These are phyloP conservation scores for Dromiciops gliroides DNA, from an alignment of 2,113 vertebrate genomes.

Conservation along the genomic window DNA sequence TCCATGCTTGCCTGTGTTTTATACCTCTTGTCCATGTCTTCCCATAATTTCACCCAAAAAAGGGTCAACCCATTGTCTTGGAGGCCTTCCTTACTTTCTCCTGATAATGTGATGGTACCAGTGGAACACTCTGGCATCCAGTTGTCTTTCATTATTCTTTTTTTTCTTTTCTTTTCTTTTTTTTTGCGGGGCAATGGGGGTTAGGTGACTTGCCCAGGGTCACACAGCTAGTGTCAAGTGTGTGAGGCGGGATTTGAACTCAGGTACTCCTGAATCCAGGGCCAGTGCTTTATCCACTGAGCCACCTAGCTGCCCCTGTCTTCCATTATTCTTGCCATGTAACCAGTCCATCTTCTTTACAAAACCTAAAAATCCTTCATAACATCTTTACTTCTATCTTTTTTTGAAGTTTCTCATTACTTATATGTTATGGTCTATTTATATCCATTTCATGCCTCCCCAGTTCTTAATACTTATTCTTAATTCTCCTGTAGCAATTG, in stretches of 20 bases:
- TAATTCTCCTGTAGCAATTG: neutral
- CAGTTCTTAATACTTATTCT: neutral
- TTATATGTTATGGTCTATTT: neutral
- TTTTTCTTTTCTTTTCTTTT: no score
- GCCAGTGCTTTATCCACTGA: no score
- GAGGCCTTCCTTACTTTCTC: no score
- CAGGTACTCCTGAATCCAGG: no score
- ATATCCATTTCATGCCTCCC: neutral
- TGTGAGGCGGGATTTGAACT: no score
- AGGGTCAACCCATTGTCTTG: neutral
- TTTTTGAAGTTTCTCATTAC: neutral
- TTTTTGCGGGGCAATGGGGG: no score
- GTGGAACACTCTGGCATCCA: neutral
- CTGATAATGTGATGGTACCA: neutral
- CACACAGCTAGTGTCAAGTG: no score
- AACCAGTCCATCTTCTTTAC: neutral
- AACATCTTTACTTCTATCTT: neutral
- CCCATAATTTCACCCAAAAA: neutral
- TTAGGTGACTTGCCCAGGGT: no score
- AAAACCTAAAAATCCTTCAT: neutral
- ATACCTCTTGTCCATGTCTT: neutral
- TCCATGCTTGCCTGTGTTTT: neutral
- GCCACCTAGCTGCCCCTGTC: no score
- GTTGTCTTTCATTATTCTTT: neutral
- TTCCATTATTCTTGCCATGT: neutral